Conservation (phyloP, 1,140 invertebrate genomes). For the Dreissena rostriformis region DNA sequence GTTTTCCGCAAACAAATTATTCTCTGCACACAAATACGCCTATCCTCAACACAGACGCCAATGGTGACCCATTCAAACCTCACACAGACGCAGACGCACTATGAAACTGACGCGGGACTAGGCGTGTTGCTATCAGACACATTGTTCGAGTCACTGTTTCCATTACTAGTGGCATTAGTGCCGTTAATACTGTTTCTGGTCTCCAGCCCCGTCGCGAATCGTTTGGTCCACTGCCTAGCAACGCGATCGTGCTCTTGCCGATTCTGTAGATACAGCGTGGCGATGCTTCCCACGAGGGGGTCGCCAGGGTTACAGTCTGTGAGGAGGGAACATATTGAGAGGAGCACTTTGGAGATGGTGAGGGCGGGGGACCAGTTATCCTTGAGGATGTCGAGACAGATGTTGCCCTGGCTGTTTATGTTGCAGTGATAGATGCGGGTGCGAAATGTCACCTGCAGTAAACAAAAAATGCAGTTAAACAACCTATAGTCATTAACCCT, state of each 20-base stretch:
- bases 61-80: background rate
- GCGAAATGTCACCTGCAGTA: slow-evolving; percentile 94
- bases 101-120: slow-evolving; percentile 56
- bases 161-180: slow-evolving; percentile 23
- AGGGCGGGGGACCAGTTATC: slow-evolving; percentile 81
- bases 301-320: slow-evolving; percentile 88
- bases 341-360: slow-evolving; percentile 83
- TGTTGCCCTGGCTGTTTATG: slow-evolving; percentile 81
- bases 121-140: slow-evolving; percentile 39
- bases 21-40: background rate
- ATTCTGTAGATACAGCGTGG: slow-evolving; percentile 98
- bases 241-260: slow-evolving; percentile 98
- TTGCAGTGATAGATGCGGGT: slow-evolving; percentile 82
- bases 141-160: slow-evolving; percentile 29
- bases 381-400: slow-evolving; percentile 81
- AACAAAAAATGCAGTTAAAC: background rate
- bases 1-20: background rate
- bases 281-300: slow-evolving; percentile 98
- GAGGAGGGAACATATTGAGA: slow-evolving; percentile 92
- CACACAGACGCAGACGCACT: slow-evolving; percentile 28
- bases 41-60: background rate
- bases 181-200: slow-evolving; percentile 47
- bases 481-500: no score
- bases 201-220: slow-evolving; percentile 92
- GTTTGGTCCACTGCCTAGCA: slow-evolving; percentile 98